These are phyloP conservation scores for Macaca mulatta DNA, from an alignment of 2,113 vertebrate species.

Conservation along the genomic window DNA sequence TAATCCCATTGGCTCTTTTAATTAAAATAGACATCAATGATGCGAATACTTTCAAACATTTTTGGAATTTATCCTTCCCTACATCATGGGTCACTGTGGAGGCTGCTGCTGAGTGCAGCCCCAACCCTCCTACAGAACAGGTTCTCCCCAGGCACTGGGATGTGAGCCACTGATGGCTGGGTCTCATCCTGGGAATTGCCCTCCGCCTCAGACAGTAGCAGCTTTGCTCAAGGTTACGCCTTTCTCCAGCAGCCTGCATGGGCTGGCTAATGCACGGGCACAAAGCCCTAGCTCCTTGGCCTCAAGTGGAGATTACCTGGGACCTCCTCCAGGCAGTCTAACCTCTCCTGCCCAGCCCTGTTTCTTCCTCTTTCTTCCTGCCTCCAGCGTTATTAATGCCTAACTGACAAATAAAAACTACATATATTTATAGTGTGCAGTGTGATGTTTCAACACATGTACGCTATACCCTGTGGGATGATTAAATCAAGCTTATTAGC, in stretches of 20 bases:
- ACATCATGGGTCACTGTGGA: accelerated
- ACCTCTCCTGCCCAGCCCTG: not conserved
- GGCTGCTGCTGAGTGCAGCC: not conserved
- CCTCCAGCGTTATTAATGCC: not conserved
- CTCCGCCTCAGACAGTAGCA: not conserved
- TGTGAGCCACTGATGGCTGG: not conserved
- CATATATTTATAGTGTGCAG: not conserved
- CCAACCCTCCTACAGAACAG: not conserved
- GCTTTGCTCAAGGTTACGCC: too few species aligned
- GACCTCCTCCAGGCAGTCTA: too few species aligned
- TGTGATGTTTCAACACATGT: not conserved
- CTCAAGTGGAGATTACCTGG: too few species aligned
- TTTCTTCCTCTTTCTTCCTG: not conserved
- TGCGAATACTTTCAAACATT: not conserved
- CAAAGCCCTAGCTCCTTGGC: not conserved
- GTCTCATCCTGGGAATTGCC: not conserved
- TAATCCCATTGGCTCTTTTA: not conserved
- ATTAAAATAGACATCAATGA: not conserved
- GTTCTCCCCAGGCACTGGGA: too few species aligned
- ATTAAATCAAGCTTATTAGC: not conserved
- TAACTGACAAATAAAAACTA: not conserved
- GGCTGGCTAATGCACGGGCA: accelerated
- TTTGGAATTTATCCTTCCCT: not conserved
- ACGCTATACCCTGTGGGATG: not conserved
- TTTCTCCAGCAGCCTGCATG: not conserved